These are phyloP conservation scores for Xenopus tropicalis DNA, from an alignment of 2,113 vertebrate genomes.

Conservation along the genomic window UCB_Xtro_10.0 CM004444.2:100239001-100239500, in stretches of 20 bases:
- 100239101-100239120: slow-evolving; percentile 25
- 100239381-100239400: no score
- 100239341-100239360: background rate
- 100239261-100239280: slow-evolving; percentile 29
- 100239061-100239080: no score
- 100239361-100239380: no score
- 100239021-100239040: no score
- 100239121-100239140: slow-evolving; percentile 33
- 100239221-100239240: slow-evolving; percentile 40
- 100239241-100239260: slow-evolving; percentile 27
- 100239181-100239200: slow-evolving; percentile 36
- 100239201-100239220: slow-evolving; percentile 41
- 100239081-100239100: no score
- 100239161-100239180: slow-evolving; percentile 39
- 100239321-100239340: slow-evolving; percentile 10
- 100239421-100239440: no score
- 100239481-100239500: no score
- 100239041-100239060: no score
- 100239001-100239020: no score
- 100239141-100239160: slow-evolving; percentile 31
- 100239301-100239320: slow-evolving; percentile 22
- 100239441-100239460: no score
- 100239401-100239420: no score
- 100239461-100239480: no score
- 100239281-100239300: slow-evolving; percentile 27